Base-by-base conservation (phyloP, 2,797 vertebrate genomes). In the Sciaenops ocellatus region DNA sequence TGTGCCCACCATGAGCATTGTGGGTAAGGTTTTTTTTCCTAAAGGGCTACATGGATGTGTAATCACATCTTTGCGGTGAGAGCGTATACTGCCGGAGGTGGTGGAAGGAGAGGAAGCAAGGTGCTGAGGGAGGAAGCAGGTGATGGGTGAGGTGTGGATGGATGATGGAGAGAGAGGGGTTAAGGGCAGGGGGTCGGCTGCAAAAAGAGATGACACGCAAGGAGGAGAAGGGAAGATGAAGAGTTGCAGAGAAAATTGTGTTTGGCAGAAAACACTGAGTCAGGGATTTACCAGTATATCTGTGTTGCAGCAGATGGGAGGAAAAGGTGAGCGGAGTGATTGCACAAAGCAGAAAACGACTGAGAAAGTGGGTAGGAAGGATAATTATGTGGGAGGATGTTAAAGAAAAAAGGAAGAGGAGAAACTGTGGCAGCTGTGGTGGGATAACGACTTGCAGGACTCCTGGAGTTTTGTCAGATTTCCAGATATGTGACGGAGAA, bases 11-110 rank as follows among this genome's bases (percentile, higher is more conserved):
- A 5, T 70, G 78, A 63, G 76, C 80, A 81, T 76, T 70, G 67
- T 80, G 86, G 82, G 56, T 80, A 75, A 72, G 78, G 80, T 69
- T 84, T 80, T 69, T 84, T 81, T 51, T 85, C 75, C 83, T 94
- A 92, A 93, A 93, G 85, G 91, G 86, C 85, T 78, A 51, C 66
- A 44, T 60, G 73, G 90, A 95, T 95, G 93, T 94, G 84, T 52
- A 66, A 91, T 94, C 94, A 95, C 87, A 89, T 84, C 80, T 90
- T 79, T 76, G 84, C 81, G 61, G 52, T 62, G 72, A 79, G 78
- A 86, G 86, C 42, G 20, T 60, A 38, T 38, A 69, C 75, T 48
- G 60, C 71, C 71, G 38, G 78, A 64, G 61, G 65, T 34, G 83
- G 73, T 63, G 64, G 42, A 44, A 9, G 42, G 68, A 67, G 62